phyloP scores from a whole-genome alignment of 1,140 invertebrate genomes.

The Cecropterus lyciades region DNA sequence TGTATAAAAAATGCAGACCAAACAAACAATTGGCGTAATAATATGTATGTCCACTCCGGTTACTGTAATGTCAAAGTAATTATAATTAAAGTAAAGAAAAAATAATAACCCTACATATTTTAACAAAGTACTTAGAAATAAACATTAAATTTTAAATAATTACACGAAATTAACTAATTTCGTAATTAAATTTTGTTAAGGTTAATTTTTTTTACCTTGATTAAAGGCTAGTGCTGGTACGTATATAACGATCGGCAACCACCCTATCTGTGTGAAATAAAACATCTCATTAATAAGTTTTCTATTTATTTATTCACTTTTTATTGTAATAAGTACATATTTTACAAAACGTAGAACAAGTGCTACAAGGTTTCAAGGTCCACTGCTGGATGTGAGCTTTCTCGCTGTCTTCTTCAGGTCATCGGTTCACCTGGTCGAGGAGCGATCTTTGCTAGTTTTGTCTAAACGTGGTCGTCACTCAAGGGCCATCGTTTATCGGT shows the following conservation, averaged over 20 bases:
- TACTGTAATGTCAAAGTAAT: conserved; percentile 83
- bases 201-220: conserved; percentile 85
- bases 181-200: background rate
- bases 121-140: background rate
- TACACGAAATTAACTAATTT: background rate
- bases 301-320: too few species aligned
- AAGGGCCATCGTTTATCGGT: too few species aligned
- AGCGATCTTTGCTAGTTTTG: too few species aligned
- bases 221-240: conserved; percentile 90
- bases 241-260: conserved; percentile 90
- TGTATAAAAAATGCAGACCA: conserved; percentile 97
- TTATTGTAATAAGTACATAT: too few species aligned
- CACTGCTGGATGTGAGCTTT: too few species aligned
- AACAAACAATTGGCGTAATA: conserved; percentile 93
- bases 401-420: too few species aligned
- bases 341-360: too few species aligned
- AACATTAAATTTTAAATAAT: conserved; percentile 10
- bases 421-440: too few species aligned
- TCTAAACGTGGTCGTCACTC: too few species aligned
- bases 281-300: conserved; percentile 79
- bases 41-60: conserved; percentile 93
- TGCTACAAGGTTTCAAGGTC: too few species aligned
- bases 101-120: too few species aligned
- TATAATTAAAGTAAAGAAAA: background rate
- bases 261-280: conserved; percentile 85